Conservation (phyloP, 2,797 vertebrate genomes). For the Anisognathus igniventris region DNA sequence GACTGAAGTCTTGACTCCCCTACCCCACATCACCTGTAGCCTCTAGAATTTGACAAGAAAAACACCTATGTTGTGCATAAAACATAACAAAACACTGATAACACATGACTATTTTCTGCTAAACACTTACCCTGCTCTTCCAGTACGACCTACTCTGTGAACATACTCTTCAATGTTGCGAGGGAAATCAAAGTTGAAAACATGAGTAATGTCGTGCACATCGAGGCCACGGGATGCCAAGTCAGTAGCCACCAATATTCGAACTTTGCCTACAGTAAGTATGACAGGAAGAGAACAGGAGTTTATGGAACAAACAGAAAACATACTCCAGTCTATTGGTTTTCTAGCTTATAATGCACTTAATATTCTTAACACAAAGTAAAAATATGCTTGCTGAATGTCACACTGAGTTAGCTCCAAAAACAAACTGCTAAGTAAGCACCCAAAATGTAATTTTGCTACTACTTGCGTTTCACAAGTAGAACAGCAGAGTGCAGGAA, state of each 20-base stretch:
- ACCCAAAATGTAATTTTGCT: neutral
- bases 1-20: neutral
- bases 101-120: neutral
- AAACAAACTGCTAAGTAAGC: neutral
- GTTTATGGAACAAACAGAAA: neutral
- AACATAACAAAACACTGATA: rapidly evolving
- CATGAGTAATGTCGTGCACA: constrained; percentile 90
- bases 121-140: constrained; percentile 88
- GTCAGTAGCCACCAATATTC: constrained; percentile 93
- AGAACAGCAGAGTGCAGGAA: neutral
- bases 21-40: neutral
- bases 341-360: neutral
- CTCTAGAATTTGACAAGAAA: neutral
- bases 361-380: neutral
- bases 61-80: neutral
- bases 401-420: neutral
- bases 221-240: constrained; percentile 93
- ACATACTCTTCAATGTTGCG: constrained; percentile 96
- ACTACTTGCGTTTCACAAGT: neutral
- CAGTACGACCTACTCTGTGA: constrained; percentile 92
- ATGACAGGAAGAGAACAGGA: neutral
- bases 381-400: neutral
- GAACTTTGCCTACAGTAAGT: constrained; percentile 81
- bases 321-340: neutral
- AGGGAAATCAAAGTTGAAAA: constrained; percentile 95